phyloP scores from a whole-genome alignment of 2,888 invertebrate species.

The Cephalotes varians region DNA sequence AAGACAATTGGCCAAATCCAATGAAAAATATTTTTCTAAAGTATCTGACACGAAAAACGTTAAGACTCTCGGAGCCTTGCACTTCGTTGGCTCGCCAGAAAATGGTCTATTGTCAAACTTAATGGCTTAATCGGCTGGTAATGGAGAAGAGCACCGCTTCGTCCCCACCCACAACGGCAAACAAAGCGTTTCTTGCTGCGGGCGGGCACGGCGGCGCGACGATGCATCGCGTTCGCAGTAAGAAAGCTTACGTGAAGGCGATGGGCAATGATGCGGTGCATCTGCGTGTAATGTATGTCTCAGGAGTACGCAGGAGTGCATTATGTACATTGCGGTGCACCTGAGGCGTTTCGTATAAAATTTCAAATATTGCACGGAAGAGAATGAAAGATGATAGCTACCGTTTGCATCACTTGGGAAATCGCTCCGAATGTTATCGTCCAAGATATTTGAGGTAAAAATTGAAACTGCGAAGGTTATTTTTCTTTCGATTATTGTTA shows the following conservation, averaged over 20 bases:
- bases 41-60: neutral
- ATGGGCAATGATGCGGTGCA: constrained; percentile 35
- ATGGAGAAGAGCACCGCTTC: constrained; percentile 35
- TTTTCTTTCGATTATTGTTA: constrained; percentile 3
- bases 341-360: constrained; percentile 36
- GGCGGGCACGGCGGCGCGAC: constrained; percentile 5
- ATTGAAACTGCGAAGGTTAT: neutral
- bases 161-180: constrained; percentile 10
- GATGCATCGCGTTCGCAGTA: constrained; percentile 1
- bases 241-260: constrained; percentile 25
- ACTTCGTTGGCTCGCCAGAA: constrained; percentile 33
- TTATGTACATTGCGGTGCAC: constrained; percentile 27
- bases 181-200: constrained; percentile 41
- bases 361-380: neutral
- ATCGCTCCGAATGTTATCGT: constrained; percentile 14
- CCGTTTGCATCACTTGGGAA: constrained; percentile 9
- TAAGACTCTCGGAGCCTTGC: neutral
- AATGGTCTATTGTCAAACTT: constrained; percentile 69
- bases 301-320: constrained; percentile 18
- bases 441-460: constrained; percentile 10
- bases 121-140: constrained; percentile 71
- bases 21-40: constrained; percentile 8
- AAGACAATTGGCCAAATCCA: neutral
- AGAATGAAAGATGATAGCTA: neutral
- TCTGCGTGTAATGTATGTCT: constrained; percentile 37